Percentiles rank a stretch among this genome's conserved stretches.
These are phyloP conservation scores for Hyposmocoma kahamanoa DNA, from an alignment of 1,140 invertebrate genomes.

Conservation along the genomic window DNA sequence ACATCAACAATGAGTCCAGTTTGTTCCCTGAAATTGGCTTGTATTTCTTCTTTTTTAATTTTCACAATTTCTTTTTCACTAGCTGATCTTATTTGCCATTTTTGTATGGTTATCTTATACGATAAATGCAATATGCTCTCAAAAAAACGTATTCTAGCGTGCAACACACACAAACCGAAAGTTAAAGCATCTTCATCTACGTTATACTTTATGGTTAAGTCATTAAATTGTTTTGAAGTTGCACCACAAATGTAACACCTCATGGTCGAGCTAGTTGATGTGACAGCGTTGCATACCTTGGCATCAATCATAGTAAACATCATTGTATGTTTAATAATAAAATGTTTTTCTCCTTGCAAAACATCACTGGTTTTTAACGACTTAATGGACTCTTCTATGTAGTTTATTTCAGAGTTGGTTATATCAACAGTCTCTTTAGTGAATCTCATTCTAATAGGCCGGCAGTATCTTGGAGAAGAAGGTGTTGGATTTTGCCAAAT, in stretches of 20 bases:
- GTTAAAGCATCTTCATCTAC: conserved; percentile 17
- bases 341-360: too few species aligned
- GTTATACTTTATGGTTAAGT: conserved; percentile 21
- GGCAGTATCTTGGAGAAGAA: not conserved
- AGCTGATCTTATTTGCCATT: conserved; percentile 13
- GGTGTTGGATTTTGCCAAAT: conserved; percentile 1
- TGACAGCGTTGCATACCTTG: conserved; percentile 43
- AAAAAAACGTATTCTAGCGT: conserved; percentile 48
- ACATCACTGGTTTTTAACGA: too few species aligned
- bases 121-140: conserved; percentile 37
- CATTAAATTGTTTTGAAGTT: conserved; percentile 45
- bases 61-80: conserved; percentile 17
- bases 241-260: conserved; percentile 44
- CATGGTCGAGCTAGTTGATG: conserved; percentile 26
- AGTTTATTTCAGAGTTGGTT: not conserved
- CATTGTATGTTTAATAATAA: too few species aligned
- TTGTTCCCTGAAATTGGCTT: conserved; percentile 22
- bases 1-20: conserved; percentile 35
- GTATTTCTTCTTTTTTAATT: too few species aligned
- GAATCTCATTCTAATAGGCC: not conserved
- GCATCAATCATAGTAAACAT: conserved; percentile 43
- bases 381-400: too few species aligned
- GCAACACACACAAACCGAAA: conserved; percentile 42
- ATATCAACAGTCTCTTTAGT: not conserved
- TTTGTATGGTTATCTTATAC: conserved; percentile 33